Evolutionary conservation across 2,797 vertebrate genomes (phyloP).

Genomic region (Rhinella marina): DNA sequence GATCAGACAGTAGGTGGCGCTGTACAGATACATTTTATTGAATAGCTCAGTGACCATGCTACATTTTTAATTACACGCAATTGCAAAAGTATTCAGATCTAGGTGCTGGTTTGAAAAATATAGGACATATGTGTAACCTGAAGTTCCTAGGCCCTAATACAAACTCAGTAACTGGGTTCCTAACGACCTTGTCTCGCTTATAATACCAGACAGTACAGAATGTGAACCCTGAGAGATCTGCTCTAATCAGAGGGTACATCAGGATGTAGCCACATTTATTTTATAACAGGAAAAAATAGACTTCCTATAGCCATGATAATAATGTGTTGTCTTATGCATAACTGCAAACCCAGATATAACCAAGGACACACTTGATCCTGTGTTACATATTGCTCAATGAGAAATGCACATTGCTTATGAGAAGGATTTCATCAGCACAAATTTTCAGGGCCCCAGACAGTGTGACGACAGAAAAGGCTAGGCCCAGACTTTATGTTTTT

Average conservation of each 20-base stretch:
- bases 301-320: constrained; percentile 7
- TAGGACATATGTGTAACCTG: too few species aligned
- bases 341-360: background rate
- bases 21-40: too few species aligned
- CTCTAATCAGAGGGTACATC: background rate
- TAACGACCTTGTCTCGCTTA: background rate
- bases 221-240: too few species aligned
- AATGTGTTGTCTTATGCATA: constrained; percentile 19
- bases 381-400: constrained; percentile 29
- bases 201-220: background rate
- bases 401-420: constrained; percentile 41
- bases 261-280: background rate
- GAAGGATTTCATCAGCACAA: constrained; percentile 25
- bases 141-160: background rate
- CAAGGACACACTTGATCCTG: constrained; percentile 19
- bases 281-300: background rate
- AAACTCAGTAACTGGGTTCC: background rate
- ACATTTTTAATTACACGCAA: too few species aligned
- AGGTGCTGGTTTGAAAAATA: too few species aligned
- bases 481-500: constrained; percentile 24
- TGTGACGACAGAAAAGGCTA: constrained; percentile 28
- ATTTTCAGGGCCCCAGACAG: constrained; percentile 29
- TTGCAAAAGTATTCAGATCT: too few species aligned
- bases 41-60: too few species aligned
- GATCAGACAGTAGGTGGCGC: too few species aligned